Evolutionary conservation across 1,140 invertebrate species (phyloP), one percentile per base, ranked within the genome.

Genomic region (Maconellicoccus hirsutus): DNA sequence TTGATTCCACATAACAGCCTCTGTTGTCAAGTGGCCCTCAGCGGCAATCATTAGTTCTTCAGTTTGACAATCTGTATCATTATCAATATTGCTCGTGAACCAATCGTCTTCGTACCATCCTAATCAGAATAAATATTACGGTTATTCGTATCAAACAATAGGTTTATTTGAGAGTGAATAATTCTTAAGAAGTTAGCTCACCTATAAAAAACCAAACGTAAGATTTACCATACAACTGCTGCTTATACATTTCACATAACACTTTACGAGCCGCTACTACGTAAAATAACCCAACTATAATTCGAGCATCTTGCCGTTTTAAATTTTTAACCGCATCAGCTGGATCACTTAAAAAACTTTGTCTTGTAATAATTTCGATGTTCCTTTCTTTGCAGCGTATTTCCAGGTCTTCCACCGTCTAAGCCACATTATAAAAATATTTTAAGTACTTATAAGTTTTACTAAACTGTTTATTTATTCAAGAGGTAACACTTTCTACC

Each of bases 121-220:
- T 91, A 73, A 19, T 22, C 59, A 59, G 59, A 33, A 12, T 3
- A 33, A 33, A 33, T 33, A 33, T 33, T 12, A 33, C 29, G 12
- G 12, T 6, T 33, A 33, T 33, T 33, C 4, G 12, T 16, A 52
- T 52, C 39, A n/a, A n/a, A 7, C 7, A 61, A 69, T 69, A 22
- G 1, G 14, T 4, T 23, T 69, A 22, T 23, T 22, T 6, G 63
- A 69, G 23, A 16, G 25, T 22, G 6, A 6, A 3, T 22, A 70
- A n/a, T 21, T 70, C 19, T 33, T 1, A 27, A n/a, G 4, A 42
- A 10, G 19, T 14, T 19, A 71, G 82, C 85, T 85, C 79, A 90
- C 94, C 97, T 76, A 99, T 98, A 80, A 99, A 96, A 79, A 98
- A 98, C 97, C 97, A 99, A 0, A 99, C 96, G 81, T 98, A 95